A percentile compares a stretch with the other conserved stretches of the same genome.
phyloP scores from a whole-genome alignment of 23 tunicate genomes.

The Styela plicata region DNA sequence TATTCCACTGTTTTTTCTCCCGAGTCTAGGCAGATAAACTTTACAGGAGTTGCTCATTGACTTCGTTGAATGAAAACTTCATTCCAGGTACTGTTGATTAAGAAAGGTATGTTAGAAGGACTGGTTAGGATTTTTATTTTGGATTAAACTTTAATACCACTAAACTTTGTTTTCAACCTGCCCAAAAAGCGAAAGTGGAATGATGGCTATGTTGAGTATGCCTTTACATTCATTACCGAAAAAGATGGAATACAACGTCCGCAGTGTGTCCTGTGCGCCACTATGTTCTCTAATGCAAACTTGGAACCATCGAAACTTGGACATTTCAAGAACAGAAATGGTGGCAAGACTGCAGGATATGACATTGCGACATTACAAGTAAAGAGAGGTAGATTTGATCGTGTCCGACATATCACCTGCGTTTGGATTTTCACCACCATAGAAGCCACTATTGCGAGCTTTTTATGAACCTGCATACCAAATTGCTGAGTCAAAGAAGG shows the following conservation, averaged over 20 bases:
- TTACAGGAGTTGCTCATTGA: too few relatives aligned
- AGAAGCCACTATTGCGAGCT: slow-evolving; percentile 43
- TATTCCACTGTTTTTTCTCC: too few relatives aligned
- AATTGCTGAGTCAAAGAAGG: slow-evolving; percentile 34
- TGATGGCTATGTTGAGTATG: slow-evolving; percentile 35
- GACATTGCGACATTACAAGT: slow-evolving; percentile 38
- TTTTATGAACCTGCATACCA: slow-evolving; percentile 39
- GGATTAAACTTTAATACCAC: too few relatives aligned
- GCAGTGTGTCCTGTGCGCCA: slow-evolving; percentile 44
- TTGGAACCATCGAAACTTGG: slow-evolving; percentile 42
- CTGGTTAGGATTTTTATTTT: too few relatives aligned
- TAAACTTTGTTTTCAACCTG: too few relatives aligned
- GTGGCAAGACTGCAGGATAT: too few relatives aligned
- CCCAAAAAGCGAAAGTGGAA: slow-evolving; percentile 35
- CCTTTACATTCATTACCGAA: slow-evolving; percentile 33
- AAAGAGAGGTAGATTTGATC: slow-evolving; percentile 45
- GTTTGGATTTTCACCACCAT: slow-evolving; percentile 29
- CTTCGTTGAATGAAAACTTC: too few relatives aligned
- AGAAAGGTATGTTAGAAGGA: too few relatives aligned
- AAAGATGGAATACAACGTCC: slow-evolving; percentile 53
- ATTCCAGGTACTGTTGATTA: too few relatives aligned
- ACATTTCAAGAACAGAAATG: slow-evolving; percentile 36
- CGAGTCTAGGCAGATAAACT: too few relatives aligned
- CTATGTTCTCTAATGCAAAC: slow-evolving; percentile 27
- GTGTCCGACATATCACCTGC: slow-evolving; percentile 20